Conservation (phyloP, 2,888 invertebrate genomes). For the Margaritifera margaritifera region DNA sequence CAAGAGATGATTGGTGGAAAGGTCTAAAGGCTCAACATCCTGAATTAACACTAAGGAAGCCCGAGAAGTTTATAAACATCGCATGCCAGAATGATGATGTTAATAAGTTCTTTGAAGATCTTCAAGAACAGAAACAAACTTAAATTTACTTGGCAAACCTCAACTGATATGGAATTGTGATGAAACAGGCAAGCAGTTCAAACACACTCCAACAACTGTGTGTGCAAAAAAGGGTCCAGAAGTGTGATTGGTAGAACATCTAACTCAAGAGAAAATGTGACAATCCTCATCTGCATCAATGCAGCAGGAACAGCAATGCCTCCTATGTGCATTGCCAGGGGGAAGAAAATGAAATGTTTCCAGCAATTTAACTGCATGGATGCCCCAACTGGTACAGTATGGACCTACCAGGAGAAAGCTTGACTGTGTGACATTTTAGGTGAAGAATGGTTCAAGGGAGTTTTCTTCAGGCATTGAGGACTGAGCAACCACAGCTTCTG, state of each 20-base stretch:
- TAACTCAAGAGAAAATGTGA: background rate
- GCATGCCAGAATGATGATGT: conserved; percentile 23
- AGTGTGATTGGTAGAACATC: background rate
- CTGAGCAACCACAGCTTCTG: conserved; percentile 35
- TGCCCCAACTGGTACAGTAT: conserved; percentile 26
- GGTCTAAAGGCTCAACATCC: conserved; percentile 17
- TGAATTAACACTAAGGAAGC: conserved; percentile 19
- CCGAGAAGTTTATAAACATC: conserved; percentile 19
- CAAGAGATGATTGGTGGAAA: conserved; percentile 21
- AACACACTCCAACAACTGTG: too few relatives aligned
- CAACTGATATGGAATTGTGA: conserved; percentile 24
- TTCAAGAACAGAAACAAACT: conserved; percentile 6
- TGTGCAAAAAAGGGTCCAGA: too few relatives aligned
- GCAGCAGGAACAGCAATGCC: conserved; percentile 33
- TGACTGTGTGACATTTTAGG: conserved; percentile 45
- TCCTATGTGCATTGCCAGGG: conserved; percentile 37
- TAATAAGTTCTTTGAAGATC: conserved; percentile 17
- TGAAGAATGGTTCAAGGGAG: conserved; percentile 38
- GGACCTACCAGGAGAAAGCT: conserved; percentile 37
- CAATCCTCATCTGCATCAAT: conserved; percentile 34
- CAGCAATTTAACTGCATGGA: conserved; percentile 27
- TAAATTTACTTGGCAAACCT: conserved; percentile 5
- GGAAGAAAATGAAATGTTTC: conserved; percentile 29
- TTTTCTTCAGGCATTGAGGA: conserved; percentile 40
- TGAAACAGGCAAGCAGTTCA: conserved; percentile 12